Percentiles rank a stretch among this genome's conserved stretches.
Conservation (phyloP, 2,113 vertebrate species). For the Dipodomys stephensi region DNA sequence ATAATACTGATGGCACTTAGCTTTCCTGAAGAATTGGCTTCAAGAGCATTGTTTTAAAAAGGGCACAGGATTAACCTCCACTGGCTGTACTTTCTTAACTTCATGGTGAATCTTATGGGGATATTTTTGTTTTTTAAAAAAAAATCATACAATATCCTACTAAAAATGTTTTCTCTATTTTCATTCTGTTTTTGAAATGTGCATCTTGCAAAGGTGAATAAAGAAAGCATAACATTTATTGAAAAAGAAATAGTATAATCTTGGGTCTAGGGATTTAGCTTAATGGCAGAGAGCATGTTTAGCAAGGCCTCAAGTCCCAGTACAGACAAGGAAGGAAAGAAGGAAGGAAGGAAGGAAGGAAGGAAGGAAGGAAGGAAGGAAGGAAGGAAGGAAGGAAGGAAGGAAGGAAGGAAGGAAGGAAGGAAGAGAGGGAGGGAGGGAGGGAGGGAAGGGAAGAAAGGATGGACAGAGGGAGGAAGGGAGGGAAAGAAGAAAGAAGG, state of each 20-base stretch:
- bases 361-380: neutral
- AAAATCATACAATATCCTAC: constrained; percentile 16
- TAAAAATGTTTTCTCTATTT: constrained; percentile 32
- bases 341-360: neutral
- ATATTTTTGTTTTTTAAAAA: neutral
- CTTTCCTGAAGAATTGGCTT: constrained; percentile 36
- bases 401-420: neutral
- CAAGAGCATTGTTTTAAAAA: constrained; percentile 7
- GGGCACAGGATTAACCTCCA: constrained; percentile 49
- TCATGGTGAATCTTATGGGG: neutral
- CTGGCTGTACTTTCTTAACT: constrained; percentile 42
- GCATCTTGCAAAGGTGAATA: constrained; percentile 43
- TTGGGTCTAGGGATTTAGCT: neutral
- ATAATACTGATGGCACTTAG: neutral
- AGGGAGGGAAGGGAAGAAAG: no score
- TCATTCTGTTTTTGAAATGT: constrained; percentile 53
- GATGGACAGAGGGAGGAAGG: neutral
- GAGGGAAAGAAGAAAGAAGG: neutral
- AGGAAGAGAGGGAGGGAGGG: no score
- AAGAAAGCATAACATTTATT: neutral
- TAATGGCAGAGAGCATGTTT: neutral
- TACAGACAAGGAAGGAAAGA: neutral
- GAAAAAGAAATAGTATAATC: constrained; percentile 16
- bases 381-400: no score
- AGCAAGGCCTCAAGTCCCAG: neutral